These are phyloP conservation scores for Cryptotermes secundus DNA, from an alignment of 1,140 invertebrate genomes.

Conservation along the genomic window DNA sequence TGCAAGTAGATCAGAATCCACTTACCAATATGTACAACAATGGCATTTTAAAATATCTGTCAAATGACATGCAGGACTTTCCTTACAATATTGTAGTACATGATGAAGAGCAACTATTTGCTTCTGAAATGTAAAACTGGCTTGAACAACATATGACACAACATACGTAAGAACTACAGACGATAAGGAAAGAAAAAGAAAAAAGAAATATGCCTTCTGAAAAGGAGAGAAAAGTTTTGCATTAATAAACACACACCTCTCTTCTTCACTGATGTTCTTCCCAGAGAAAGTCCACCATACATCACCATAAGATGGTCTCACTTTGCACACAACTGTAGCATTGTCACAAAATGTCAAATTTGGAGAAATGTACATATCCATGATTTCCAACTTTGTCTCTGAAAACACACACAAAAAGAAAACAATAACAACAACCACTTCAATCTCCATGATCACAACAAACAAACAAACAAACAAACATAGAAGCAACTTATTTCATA, in stretches of 20 bases:
- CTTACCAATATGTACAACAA: too few species aligned
- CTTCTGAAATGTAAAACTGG: neutral
- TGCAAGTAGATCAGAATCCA: too few species aligned
- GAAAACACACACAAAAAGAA: conserved; percentile 34
- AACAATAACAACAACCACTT: conserved; percentile 26
- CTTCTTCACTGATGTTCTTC: conserved; percentile 47
- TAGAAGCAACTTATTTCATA: neutral
- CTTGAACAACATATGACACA: neutral
- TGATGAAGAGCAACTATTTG: neutral
- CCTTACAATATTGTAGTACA: too few species aligned
- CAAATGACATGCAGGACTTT: too few species aligned
- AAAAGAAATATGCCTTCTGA: too few species aligned
- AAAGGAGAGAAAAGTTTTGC: too few species aligned
- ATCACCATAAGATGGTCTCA: conserved; percentile 19
- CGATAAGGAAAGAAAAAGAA: too few species aligned
- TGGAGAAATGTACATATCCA: conserved; percentile 41
- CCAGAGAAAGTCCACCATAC: conserved; percentile 35
- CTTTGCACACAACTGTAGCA: conserved; percentile 42
- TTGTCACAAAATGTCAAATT: conserved; percentile 47
- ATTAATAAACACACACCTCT: conserved; percentile 40
- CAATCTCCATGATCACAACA: neutral
- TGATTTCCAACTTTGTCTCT: conserved; percentile 41
- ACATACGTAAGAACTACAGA: too few species aligned
- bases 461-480: neutral
- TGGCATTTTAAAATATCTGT: too few species aligned